Base-by-base conservation (phyloP, 2,113 vertebrate genomes). In the Otocyon megalotis region DNA sequence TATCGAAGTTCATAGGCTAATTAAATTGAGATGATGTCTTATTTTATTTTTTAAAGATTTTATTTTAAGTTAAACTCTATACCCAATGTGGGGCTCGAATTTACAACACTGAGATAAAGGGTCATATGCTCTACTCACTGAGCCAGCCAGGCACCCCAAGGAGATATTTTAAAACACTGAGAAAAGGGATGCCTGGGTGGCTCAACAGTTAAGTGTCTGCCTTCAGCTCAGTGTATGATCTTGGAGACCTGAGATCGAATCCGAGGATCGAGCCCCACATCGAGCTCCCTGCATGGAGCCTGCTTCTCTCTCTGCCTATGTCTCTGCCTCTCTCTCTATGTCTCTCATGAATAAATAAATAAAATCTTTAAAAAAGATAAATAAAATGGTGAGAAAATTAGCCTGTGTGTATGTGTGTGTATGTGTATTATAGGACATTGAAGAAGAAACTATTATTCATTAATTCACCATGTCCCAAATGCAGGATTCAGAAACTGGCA, bases 351-450 rank as follows among this genome's bases (percentile, higher is more conserved):
- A 65, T 65, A 65, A 65, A 30, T 65, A 32, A 67, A 32, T 30
- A 65, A 67, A 32, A 16, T 67, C 14, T 67, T 67, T 58, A 20
- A 20, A 16, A 67, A 67, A 32, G 43, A 32, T 20, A 20, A 67
- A 32, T 67, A 82, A 81, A 88, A 83, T 24, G 37, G 13, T 77
- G 76, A 95, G 19, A 76, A 87, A 93, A 93, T 88, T 83, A 65
- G 26, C 2, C 1, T 90, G 9, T 63, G 9, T 43, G 6, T 53
- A 26, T 91, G 16, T 50, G 8, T 63, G 32, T 82, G 13, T 74
- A 28, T 69, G 43, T 48, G 14, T 24, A 20, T 56, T 65, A 65
- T 43, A 80, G 58, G 19, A 81, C 2, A 0, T 24, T 80, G 56
- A 81, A 43, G 30, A 87, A 88, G 30, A 93, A 90, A 60, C 16